Base-by-base conservation (phyloP, 2,888 invertebrate genomes). In the Allygus modestus region DNA sequence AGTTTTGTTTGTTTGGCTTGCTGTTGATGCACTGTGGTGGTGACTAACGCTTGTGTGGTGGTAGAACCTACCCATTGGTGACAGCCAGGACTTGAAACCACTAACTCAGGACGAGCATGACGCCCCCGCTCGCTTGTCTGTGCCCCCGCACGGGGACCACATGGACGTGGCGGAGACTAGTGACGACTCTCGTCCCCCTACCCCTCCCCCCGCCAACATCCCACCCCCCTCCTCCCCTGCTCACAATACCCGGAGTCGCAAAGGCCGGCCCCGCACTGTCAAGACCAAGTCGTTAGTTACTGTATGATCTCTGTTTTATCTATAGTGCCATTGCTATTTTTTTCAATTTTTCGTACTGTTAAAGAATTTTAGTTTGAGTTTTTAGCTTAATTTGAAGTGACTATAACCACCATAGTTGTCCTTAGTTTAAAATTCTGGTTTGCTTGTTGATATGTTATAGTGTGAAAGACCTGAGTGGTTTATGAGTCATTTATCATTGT, bases 221-320 rank as follows among this genome's bases (percentile, higher is more conserved):
- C 31, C n/a, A 0, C 71, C 43, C 9, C 31, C 69, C 31, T 46
- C 43, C 69, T 82, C 65, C 15, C 83, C 73, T 23, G 83, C 83
- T n/a, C 71, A 58, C 9, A 83, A 71, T n/a, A 73, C 83, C 12
- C 71, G 83, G 33, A 83, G 73, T 51, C 83, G 83, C 0, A 51
- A 31, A 23, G 26, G n/a, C 4, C 46, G 73, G 15, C 83, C 26
- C 31, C 73, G 65, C 58, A 75, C 28, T 20, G 51, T 28, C 77
- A 79, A 79, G 37, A 17, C 58, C 0, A 79, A 79, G 28, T 79
- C 54, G 33, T 23, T 23, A 23, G 58, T 46, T 7, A 17, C 23
- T 23, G 23, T 0, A 23, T 65, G 65, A 73, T 43, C 73, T 37
- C 41, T 69, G 33, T 37, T 17, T 73, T 41, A 41, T 23, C 2